phyloP scores from a whole-genome alignment of 2,888 invertebrate species.

The Phengaris arion region DNA sequence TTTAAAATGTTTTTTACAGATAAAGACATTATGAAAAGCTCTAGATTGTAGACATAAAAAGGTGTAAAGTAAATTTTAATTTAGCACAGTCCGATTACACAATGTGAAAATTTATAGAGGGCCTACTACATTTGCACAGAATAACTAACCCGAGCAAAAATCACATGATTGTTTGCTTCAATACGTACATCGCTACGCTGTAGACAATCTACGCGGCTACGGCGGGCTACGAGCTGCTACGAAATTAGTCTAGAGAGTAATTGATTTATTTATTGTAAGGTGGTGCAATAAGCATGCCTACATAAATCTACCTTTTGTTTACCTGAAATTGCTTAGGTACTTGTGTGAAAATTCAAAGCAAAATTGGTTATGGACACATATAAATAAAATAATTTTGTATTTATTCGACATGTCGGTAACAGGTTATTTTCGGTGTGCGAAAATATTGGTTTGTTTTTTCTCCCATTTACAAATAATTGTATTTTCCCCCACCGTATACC shows the following conservation, averaged over 20 bases:
- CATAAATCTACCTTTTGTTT: too few species aligned
- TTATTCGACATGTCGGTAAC: neutral
- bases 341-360: too few species aligned
- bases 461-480: neutral
- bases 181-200: slow-evolving; percentile 3
- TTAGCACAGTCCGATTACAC: neutral
- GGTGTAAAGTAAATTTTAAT: neutral
- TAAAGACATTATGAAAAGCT: too few species aligned
- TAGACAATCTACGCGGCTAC: neutral
- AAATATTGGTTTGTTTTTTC: slow-evolving; percentile 1
- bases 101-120: neutral
- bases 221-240: neutral
- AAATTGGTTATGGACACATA: too few species aligned
- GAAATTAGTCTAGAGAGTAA: neutral
- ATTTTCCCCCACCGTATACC: neutral
- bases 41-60: neutral
- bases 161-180: neutral
- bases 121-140: slow-evolving; percentile 4
- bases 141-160: slow-evolving; percentile 10
- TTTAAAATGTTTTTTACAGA: too few species aligned
- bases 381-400: neutral
- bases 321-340: too few species aligned
- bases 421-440: slow-evolving; percentile 13
- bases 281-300: too few species aligned
- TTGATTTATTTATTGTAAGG: too few species aligned